Evolutionary conservation across 2,888 invertebrate genomes (phyloP), one percentile per base, ranked within the genome.

Genomic region (Anarsia innoxiella): DNA sequence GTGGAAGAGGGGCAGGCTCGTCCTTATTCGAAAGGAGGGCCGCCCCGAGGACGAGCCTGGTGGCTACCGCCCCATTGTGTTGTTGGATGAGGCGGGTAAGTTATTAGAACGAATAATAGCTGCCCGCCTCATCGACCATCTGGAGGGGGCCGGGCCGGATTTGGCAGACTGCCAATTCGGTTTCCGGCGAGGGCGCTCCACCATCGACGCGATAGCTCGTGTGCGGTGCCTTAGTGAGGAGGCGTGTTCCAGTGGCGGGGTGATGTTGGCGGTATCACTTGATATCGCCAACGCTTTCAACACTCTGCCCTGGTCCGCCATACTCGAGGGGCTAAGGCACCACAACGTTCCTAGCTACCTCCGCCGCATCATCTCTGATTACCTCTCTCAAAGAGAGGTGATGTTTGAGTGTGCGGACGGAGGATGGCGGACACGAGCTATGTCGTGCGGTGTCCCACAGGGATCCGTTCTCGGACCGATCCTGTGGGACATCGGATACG

Each of bases 211-310:
- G 8, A 36, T 41, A n/a, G 8, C 26, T 3, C 31, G 34, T 31
- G 26, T 45, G 4, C 23, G 31, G 11, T 2, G 9, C 6, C 12
- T 30, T 1, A 6, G 31, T 0, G 29, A 31, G 5, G 28, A 39
- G 25, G 46, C 37, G 1, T 5, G 2, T 3, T 4, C 16, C 9
- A 25, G 10, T 15, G 40, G 44, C 0, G 37, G 27, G 12, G 46
- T 44, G 5, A 40, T 36, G 2, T n/a, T 49, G 31, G 49, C 45
- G n/a, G 14, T 29, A 2, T 42, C 41, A 2, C n/a, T 49, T 0
- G 49, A 51, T 26, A 49, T 49, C 3, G 41, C 39, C 12, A 49
- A 53, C 13, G 46, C 49, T 1, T 54, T 51, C n/a, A 51, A 50
- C 16, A 31, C 42, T 1, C 26, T 53, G 4, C 50, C 48, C 10